Evolutionary conservation across 2,888 invertebrate species (phyloP).

Genomic region (Cerastis leucographa): DNA sequence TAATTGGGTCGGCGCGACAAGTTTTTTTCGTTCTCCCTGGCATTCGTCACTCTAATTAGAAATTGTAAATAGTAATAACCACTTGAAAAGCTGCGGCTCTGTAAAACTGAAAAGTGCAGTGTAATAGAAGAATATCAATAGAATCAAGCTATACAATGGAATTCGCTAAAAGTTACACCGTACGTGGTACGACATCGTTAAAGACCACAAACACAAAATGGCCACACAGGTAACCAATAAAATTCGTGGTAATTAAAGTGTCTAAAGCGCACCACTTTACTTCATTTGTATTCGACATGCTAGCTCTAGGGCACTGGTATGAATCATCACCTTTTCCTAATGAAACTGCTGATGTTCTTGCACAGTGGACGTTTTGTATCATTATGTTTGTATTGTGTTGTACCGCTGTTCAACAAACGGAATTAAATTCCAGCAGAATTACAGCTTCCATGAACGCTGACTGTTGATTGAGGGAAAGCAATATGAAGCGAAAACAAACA

Average conservation of each 20-base stretch:
- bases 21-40: not conserved
- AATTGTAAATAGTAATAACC: not conserved
- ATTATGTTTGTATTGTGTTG: constrained; percentile 26
- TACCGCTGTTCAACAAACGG: constrained; percentile 29
- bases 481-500: constrained; percentile 38
- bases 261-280: not conserved
- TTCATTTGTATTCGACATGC: not conserved
- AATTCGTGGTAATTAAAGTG: not conserved
- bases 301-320: not conserved
- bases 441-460: constrained; percentile 37
- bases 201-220: not conserved
- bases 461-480: constrained; percentile 50
- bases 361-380: constrained; percentile 18
- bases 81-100: not conserved
- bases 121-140: not conserved
- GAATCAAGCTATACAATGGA: not conserved
- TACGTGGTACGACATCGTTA: not conserved
- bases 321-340: not conserved
- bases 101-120: not conserved
- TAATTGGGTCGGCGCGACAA: not conserved
- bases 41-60: not conserved
- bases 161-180: not conserved
- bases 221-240: not conserved
- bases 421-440: constrained; percentile 50
- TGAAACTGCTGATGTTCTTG: constrained; percentile 27